Conservation (phyloP, 2,113 vertebrate genomes). For the Gymnorhina tibicen region DNA sequence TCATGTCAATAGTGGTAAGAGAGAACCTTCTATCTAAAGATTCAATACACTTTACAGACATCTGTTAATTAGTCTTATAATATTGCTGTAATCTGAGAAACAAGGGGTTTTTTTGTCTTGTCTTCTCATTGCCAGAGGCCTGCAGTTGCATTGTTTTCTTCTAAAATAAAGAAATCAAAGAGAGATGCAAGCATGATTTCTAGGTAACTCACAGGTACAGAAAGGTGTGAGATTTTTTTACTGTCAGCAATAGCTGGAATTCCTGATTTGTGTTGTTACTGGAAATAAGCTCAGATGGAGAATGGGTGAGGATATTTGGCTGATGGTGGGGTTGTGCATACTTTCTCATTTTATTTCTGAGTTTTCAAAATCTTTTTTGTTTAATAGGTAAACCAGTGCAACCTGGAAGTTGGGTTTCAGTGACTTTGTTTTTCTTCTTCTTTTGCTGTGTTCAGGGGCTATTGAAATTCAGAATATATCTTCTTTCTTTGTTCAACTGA, state of each 20-base stretch:
- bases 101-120: background rate
- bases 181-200: background rate
- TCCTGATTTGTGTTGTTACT: background rate
- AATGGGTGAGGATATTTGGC: background rate
- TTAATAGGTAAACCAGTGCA: background rate
- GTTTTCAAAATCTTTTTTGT: background rate
- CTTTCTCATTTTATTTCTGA: background rate
- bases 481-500: constrained; percentile 88
- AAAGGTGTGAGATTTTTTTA: background rate
- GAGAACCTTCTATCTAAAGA: background rate
- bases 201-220: background rate
- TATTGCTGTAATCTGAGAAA: background rate
- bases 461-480: constrained; percentile 87
- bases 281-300: background rate
- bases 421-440: background rate
- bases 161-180: background rate
- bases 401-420: background rate
- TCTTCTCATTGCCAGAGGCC: background rate
- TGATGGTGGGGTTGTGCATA: background rate
- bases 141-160: background rate
- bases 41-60: background rate
- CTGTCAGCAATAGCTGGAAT: background rate
- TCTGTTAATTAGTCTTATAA: background rate
- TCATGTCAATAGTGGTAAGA: background rate
- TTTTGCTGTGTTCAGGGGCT: constrained; percentile 70